phyloP scores from a whole-genome alignment of 2,888 invertebrate species.

The Sesia bembeciformis region DNA sequence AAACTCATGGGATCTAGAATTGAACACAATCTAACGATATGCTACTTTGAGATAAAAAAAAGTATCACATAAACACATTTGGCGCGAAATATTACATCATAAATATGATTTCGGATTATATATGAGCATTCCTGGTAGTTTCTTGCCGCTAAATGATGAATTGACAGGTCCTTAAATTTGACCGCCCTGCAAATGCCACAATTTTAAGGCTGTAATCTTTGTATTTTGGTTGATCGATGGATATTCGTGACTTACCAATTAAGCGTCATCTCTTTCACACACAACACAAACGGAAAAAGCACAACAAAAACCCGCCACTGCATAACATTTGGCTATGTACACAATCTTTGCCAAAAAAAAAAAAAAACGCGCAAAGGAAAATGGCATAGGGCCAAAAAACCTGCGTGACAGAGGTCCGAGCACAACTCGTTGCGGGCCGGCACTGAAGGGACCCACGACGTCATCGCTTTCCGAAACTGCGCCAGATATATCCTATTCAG shows the following conservation, averaged over 20 bases:
- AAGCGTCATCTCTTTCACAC: neutral
- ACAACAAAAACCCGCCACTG: neutral
- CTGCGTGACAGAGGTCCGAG: slow-evolving; percentile 66
- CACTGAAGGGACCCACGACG: slow-evolving; percentile 42
- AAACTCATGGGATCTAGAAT: too few relatives aligned
- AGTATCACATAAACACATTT: too few relatives aligned
- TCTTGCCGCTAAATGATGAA: too few relatives aligned
- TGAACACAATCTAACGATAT: too few relatives aligned
- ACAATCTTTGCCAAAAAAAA: slow-evolving; percentile 5
- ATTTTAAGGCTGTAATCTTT: too few relatives aligned
- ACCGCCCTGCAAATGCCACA: too few relatives aligned
- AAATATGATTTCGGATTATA: too few relatives aligned
- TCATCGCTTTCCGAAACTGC: slow-evolving; percentile 49
- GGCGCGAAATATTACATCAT: too few relatives aligned
- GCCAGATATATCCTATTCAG: slow-evolving; percentile 66
- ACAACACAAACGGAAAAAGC: neutral
- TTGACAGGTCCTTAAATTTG: too few relatives aligned
- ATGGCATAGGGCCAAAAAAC: slow-evolving; percentile 19
- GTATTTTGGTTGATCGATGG: too few relatives aligned
- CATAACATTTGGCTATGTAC: neutral
- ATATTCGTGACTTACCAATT: neutral
- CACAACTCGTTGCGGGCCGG: slow-evolving; percentile 43
- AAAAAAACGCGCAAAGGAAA: slow-evolving; percentile 7
- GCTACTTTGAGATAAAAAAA: too few relatives aligned
- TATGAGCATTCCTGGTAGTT: too few relatives aligned